Evolutionary conservation across 1,140 invertebrate species (phyloP), one percentile per base, ranked within the genome.

Genomic region (Brachionus rubens): DNA sequence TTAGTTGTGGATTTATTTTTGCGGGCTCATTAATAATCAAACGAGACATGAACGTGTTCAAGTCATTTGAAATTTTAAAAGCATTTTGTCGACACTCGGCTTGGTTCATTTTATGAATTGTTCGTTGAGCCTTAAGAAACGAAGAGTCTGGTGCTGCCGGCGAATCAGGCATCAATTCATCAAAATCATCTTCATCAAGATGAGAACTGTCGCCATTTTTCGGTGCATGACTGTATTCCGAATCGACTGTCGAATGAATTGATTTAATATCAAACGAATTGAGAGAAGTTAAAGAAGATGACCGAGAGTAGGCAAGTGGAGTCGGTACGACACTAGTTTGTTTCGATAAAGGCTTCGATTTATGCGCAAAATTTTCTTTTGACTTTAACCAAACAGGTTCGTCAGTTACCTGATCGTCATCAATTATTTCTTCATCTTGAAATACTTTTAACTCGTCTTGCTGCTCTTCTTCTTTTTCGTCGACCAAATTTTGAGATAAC

Each of bases 201-300:
- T 40, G 26, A 9, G 24, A 48, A 19, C 28, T 36, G 43, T 30
- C 46, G 12, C 21, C 19, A 14, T 54, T 48, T 19, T 48, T 72
- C 12, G 46, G 68, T 36, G 36, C 30, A 24, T 72, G 68, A 14
- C 43, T 50, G 46, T 72, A 72, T 36, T 72, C 68, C 19, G 30
- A 40, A n/a, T 36, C 68, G 4, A 72, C 68, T 4, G 46, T 40
- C 14, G 30, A 40, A 33, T 72, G 68, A 21, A 72, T 72, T 5
- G 68, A 72, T 33, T 72, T 72, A 33, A 40, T 26, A 46, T 72
- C 68, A 33, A 72, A 72, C 1, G 30, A 40, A 33, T 72, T 72
- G 6, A 72, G 28, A 4, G 68, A 72, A 24, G 46, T 54, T 33
- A 72, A 33, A 1, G 68, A 72, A 1, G 46, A 50, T 0, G 46